A percentile compares a stretch with the other conserved stretches of the same genome.
Evolutionary conservation across 2,113 vertebrate species (phyloP).

Genomic region (Hydrochoerus hydrochaeris): DNA sequence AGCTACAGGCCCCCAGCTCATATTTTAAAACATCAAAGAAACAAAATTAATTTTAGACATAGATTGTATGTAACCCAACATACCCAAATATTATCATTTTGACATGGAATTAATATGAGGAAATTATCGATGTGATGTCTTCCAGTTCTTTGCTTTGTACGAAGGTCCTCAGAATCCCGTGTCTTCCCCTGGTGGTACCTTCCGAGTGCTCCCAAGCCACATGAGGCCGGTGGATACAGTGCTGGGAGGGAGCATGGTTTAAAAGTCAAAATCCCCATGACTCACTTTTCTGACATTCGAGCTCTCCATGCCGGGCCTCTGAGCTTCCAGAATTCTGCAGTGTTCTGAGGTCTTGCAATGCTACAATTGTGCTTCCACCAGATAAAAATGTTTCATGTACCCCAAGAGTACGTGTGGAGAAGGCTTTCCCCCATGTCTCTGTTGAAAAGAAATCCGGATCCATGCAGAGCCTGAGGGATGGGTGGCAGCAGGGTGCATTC

Average conservation of each 20-base stretch:
- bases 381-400: not conserved
- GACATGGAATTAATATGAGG: not conserved
- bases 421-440: not conserved
- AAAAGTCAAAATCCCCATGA: slow-evolving; percentile 29
- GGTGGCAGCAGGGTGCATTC: not conserved
- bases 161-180: not conserved
- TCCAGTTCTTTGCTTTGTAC: not conserved
- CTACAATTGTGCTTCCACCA: not conserved
- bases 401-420: not conserved
- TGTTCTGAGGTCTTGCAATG: not conserved
- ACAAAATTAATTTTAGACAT: not conserved
- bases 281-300: slow-evolving; percentile 39
- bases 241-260: not conserved
- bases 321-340: slow-evolving; percentile 24
- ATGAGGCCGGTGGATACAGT: not conserved
- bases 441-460: slow-evolving; percentile 24
- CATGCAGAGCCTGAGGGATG: not conserved
- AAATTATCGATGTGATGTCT: slow-evolving; percentile 7
- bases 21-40: slow-evolving; percentile 14
- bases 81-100: not conserved
- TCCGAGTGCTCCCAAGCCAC: not conserved
- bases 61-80: not conserved
- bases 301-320: not conserved
- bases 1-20: not conserved
- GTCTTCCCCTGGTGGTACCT: not conserved